Conservation (phyloP, 1,140 invertebrate genomes). For the Diachasmimorpha longicaudata region DNA sequence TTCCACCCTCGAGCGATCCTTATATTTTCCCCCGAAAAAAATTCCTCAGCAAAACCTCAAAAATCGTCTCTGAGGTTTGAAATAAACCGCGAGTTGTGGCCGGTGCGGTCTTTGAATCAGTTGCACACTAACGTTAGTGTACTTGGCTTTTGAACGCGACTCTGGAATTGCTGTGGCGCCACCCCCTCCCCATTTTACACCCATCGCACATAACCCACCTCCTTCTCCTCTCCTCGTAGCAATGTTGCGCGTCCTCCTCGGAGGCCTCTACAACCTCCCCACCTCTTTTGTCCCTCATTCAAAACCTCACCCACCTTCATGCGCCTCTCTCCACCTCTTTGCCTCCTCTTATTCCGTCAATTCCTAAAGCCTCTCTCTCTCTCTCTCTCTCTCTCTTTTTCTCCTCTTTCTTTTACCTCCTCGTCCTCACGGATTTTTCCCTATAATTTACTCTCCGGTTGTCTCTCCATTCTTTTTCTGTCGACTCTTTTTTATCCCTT, state of each 20-base stretch:
- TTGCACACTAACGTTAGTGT: slow-evolving; percentile 52
- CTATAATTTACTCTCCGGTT: slow-evolving; percentile 55
- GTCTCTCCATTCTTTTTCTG: not conserved
- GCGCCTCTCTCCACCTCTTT: slow-evolving; percentile 1
- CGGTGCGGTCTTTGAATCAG: slow-evolving; percentile 36
- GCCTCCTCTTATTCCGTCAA: slow-evolving; percentile 8
- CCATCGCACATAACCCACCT: slow-evolving; percentile 39
- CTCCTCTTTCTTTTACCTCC: slow-evolving; percentile 28
- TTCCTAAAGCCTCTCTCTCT: slow-evolving; percentile 10
- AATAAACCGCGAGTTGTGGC: slow-evolving; percentile 5
- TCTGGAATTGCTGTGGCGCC: slow-evolving; percentile 60
- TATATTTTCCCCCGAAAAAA: too few relatives aligned
- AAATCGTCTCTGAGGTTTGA: not conserved
- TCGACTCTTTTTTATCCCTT: not conserved
- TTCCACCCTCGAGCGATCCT: too few relatives aligned
- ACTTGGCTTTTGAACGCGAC: slow-evolving; percentile 56
- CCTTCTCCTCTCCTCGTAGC: slow-evolving; percentile 24
- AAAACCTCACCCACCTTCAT: slow-evolving; percentile 32
- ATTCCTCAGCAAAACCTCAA: not conserved
- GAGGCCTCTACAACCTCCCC: slow-evolving; percentile 28
- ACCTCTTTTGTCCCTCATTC: slow-evolving; percentile 18
- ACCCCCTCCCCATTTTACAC: slow-evolving; percentile 48
- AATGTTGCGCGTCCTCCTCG: slow-evolving; percentile 19
- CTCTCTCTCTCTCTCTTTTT: slow-evolving; percentile 33
- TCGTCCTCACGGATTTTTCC: slow-evolving; percentile 46